Conservation (phyloP, 1,140 invertebrate genomes). For the Trigoniulus corallinus region DNA sequence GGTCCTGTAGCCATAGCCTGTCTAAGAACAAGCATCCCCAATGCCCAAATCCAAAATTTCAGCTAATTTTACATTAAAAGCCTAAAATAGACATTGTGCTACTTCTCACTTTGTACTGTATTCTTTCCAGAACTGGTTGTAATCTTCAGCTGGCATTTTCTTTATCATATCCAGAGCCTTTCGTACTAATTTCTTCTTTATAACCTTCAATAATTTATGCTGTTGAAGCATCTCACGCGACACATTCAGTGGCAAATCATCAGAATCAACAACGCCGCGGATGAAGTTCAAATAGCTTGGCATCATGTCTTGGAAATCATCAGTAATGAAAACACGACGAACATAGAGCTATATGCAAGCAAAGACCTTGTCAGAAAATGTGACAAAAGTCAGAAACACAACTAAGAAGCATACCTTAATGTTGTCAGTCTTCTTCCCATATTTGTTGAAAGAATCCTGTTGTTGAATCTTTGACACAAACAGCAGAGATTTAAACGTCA, state of each 20-base stretch:
- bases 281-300: slow-evolving; percentile 93
- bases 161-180: slow-evolving; percentile 98
- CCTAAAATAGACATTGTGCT: not conserved
- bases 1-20: too few relatives aligned
- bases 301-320: slow-evolving; percentile 99
- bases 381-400: slow-evolving; percentile 2
- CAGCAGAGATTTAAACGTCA: slow-evolving; percentile 91
- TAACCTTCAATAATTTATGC: slow-evolving; percentile 96
- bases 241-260: slow-evolving; percentile 96
- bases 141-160: slow-evolving; percentile 82
- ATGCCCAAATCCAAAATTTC: not conserved
- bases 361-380: slow-evolving; percentile 2
- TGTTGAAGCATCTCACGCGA: slow-evolving; percentile 91
- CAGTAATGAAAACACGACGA: slow-evolving; percentile 94
- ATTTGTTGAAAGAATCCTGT: slow-evolving; percentile 83
- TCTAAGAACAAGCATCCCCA: too few relatives aligned
- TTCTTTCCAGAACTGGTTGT: slow-evolving; percentile 95
- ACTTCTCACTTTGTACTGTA: slow-evolving; percentile 80
- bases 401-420: slow-evolving; percentile 63
- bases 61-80: not conserved
- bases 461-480: slow-evolving; percentile 81
- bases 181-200: slow-evolving; percentile 95
- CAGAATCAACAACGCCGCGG: slow-evolving; percentile 91
- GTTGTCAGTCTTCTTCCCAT: slow-evolving; percentile 84
- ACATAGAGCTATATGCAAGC: slow-evolving; percentile 55